Evolutionary conservation across 2,888 invertebrate genomes (phyloP), one percentile per base, ranked within the genome.

Genomic region (Clunio marinus): DNA sequence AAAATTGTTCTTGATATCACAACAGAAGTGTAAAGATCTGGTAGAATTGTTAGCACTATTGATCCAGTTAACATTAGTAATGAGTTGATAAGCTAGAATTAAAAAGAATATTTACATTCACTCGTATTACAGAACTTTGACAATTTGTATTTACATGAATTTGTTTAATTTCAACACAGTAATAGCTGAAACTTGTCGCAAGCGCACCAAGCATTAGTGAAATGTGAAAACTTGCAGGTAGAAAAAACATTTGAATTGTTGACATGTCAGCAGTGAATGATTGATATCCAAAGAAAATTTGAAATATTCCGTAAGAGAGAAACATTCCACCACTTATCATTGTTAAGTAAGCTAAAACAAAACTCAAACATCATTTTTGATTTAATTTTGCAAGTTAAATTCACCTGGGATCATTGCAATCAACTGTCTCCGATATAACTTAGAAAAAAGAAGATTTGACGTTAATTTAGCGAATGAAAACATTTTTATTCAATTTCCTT

Each of bases 261-360:
- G 15, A 22, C 13, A n/a, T 35, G 3, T 27, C 24, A 24, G 5
- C 13, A 10, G n/a, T 59, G 45, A 22, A 63, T 17, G 13, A 1
- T 17, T 37, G 7, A 10, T 13, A 35, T n/a, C 63, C 45, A 17
- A 45, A 20, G 25, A 20, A 25, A 1, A 15, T 13, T 15, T 63
- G 25, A 5, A 22, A 63, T n/a, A 63, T 17, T 22, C 63, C 63
- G 22, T 45, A 63, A n/a, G 45, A 24, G 4, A 41, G 5, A 41
- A 20, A 22, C 41, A 63, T 45, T 63, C 63, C 63, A 3, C 63
- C 45, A 17, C 63, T 45, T 8, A 63, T 63, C 35, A 35, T 20
- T 37, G 25, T 45, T 5, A 63, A 17, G 10, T 15, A 45, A n/a
- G 63, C 63, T 63, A 27, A 27, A 10, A 17, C 28, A 25, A 20